Evolutionary conservation across 2,797 vertebrate species (phyloP).

Genomic region (Pantherophis vulpinus): DNA sequence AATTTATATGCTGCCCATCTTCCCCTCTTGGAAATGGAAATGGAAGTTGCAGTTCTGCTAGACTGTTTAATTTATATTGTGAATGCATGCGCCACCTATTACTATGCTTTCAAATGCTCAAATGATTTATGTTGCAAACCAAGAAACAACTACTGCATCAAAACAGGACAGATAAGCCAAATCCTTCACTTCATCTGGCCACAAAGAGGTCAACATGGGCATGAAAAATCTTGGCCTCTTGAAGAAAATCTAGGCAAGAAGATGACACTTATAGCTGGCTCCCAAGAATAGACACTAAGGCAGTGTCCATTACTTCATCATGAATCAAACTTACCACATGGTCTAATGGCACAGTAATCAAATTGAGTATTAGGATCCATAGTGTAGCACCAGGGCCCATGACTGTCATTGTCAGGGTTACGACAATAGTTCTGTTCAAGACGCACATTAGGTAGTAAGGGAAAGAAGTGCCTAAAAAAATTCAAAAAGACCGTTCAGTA

Average conservation of each 20-base stretch:
- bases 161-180: neutral
- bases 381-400: conserved; percentile 97
- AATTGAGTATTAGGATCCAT: conserved; percentile 88
- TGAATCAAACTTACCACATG: conserved; percentile 76
- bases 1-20: neutral
- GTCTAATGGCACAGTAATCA: conserved; percentile 93
- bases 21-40: no score
- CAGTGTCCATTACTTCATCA: neutral
- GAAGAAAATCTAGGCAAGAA: neutral
- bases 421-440: conserved; percentile 92
- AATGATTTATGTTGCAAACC: neutral
- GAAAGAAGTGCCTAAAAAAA: conserved; percentile 77
- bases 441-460: conserved; percentile 77
- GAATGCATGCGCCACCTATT: neutral
- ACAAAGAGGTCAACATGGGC: neutral
- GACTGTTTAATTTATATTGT: neutral
- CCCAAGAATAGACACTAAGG: no score
- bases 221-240: neutral
- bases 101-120: neutral
- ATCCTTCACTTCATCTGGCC: neutral
- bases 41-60: neutral
- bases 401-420: conserved; percentile 90
- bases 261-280: neutral
- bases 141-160: neutral
- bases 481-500: neutral